Percentiles rank a stretch among this genome's conserved stretches.
Conservation (phyloP, 2,888 invertebrate species). For the Drosophila multiciliata region DNA sequence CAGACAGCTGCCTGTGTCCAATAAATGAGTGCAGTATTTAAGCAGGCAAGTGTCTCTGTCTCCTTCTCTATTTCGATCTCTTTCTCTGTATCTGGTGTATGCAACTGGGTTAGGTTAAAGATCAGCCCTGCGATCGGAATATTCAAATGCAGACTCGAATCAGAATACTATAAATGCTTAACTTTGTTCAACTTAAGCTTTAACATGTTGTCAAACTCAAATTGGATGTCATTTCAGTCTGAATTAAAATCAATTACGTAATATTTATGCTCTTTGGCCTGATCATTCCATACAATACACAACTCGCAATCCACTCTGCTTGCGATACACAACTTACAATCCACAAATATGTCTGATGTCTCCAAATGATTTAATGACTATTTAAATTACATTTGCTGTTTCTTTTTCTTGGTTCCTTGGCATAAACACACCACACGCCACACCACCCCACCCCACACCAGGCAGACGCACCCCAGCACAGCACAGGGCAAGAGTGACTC, state of each 20-base stretch:
- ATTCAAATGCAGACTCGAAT: background rate
- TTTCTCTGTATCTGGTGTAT: background rate
- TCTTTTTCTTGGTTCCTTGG: slow-evolving; percentile 24
- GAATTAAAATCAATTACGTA: slow-evolving; percentile 29
- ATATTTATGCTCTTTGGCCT: background rate
- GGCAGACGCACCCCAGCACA: slow-evolving; percentile 9
- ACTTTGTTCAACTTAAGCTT: slow-evolving; percentile 8
- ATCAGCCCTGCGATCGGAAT: slow-evolving; percentile 36
- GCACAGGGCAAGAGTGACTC: slow-evolving; percentile 41
- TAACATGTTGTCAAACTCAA: slow-evolving; percentile 17
- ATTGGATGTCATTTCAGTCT: background rate
- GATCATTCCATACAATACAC: background rate
- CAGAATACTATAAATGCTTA: background rate
- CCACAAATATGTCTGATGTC: background rate
- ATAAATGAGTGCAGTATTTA: slow-evolving; percentile 41
- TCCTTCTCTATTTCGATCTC: background rate
- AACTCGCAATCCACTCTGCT: background rate
- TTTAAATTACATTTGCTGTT: slow-evolving; percentile 3
- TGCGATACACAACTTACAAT: background rate
- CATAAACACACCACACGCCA: slow-evolving; percentile 1
- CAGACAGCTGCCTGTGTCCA: slow-evolving; percentile 3
- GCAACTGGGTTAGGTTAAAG: slow-evolving; percentile 58
- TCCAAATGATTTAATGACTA: slow-evolving; percentile 4
- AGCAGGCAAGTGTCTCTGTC: background rate
- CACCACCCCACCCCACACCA: background rate